These are phyloP conservation scores for Drosophila grimshawi DNA, from an alignment of 1,140 invertebrate species.

Conservation along the genomic window DNA sequence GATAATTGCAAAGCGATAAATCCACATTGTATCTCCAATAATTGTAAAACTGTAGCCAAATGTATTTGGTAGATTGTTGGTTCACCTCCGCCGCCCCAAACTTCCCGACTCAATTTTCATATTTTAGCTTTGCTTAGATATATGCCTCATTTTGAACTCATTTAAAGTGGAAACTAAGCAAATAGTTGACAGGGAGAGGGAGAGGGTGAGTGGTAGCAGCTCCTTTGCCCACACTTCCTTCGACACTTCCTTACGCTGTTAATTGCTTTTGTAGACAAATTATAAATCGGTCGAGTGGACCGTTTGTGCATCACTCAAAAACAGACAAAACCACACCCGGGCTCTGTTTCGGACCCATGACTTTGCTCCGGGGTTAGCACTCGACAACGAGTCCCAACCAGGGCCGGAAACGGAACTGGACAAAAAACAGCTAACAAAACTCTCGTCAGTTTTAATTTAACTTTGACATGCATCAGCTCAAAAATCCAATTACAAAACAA, in stretches of 20 bases:
- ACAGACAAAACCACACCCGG: constrained; percentile 74
- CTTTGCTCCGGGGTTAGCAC: constrained; percentile 41
- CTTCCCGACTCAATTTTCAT: too few species aligned
- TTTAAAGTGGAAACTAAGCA: neutral
- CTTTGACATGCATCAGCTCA: constrained; percentile 83
- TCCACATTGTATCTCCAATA: too few species aligned
- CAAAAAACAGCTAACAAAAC: constrained; percentile 39
- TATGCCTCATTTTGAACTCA: too few species aligned
- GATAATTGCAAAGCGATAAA: too few species aligned
- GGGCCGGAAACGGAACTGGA: constrained; percentile 14
- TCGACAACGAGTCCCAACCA: constrained; percentile 27
- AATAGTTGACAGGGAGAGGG: neutral
- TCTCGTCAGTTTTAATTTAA: constrained; percentile 80
- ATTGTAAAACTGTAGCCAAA: too few species aligned
- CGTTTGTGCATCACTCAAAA: constrained; percentile 66
- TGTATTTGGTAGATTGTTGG: too few species aligned
- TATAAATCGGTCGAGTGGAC: constrained; percentile 61
- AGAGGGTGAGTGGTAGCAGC: too few species aligned
- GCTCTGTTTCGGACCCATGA: constrained; percentile 56
- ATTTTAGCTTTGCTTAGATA: too few species aligned
- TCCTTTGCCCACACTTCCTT: neutral
- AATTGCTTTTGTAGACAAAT: constrained; percentile 82
- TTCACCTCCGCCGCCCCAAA: too few species aligned
- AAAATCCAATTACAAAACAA: constrained; percentile 83
- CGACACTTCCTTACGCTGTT: constrained; percentile 51